Conservation (phyloP, 1,140 invertebrate genomes). For the Zophobas atratus region DNA sequence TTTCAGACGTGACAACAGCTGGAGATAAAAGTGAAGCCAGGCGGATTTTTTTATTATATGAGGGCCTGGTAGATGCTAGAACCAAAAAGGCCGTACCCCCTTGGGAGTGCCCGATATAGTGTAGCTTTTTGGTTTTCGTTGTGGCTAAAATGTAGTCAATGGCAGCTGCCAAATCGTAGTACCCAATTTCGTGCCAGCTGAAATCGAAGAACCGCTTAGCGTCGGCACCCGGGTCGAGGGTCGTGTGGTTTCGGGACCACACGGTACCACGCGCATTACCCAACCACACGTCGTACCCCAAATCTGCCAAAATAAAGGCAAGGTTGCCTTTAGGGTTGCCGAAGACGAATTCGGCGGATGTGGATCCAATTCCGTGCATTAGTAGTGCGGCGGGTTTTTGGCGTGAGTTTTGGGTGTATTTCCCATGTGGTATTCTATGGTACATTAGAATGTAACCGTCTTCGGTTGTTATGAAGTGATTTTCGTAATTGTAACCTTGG, state of each 20-base stretch:
- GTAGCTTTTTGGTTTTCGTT: conserved; percentile 69
- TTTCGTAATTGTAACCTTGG: conserved; percentile 76
- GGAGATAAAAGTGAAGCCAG: conserved; percentile 73
- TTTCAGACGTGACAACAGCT: conserved; percentile 68
- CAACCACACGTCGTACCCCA: conserved; percentile 79
- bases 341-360: conserved; percentile 68
- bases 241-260: conserved; percentile 37
- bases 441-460: conserved; percentile 81
- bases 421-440: conserved; percentile 74
- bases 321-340: conserved; percentile 59
- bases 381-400: conserved; percentile 64
- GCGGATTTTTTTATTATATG: conserved; percentile 72
- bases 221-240: conserved; percentile 13
- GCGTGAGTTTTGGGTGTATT: conserved; percentile 62
- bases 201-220: conserved; percentile 39
- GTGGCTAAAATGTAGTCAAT: conserved; percentile 72
- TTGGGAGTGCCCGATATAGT: conserved; percentile 73
- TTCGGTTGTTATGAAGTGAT: conserved; percentile 75
- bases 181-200: conserved; percentile 75
- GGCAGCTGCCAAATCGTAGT: conserved; percentile 76
- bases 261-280: conserved; percentile 71
- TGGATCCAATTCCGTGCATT: conserved; percentile 79
- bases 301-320: conserved; percentile 75
- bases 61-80: conserved; percentile 69
- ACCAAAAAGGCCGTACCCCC: conserved; percentile 74